Base-by-base conservation (phyloP, 2,113 vertebrate genomes). In the Poecile atricapillus region DNA sequence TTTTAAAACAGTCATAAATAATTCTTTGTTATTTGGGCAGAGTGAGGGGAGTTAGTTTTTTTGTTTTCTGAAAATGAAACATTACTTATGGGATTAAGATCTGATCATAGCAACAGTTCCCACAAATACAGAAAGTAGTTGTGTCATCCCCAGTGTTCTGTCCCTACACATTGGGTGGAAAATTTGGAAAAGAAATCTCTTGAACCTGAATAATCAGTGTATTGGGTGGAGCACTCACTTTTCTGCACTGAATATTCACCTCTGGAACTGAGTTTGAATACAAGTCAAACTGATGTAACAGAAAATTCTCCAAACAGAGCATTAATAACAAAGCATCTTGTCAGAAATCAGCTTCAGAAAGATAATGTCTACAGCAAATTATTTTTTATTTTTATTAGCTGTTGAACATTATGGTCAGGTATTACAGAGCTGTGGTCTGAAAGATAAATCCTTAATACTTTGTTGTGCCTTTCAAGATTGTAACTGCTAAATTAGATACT, bases 151-250 rank as follows among this genome's bases (percentile, higher is more conserved):
- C 94, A 97, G 89, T 87, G 68, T 79, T 96, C 74, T 69, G 47
- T 94, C 86, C 60, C 86, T 89, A 88, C 91, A 92, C 30, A 62
- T 64, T 88, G 95, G 68, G 95, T 97, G 94, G 97, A 94, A 97
- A 97, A 91, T 94, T 94, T 97, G 87, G 80, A 97, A 93, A 87
- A 97, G 89, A 97, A 97, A 92, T 95, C 95, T 86, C 94, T 95
- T 91, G 75, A 97, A 97, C 91, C 87, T 95, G 93, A 94, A 96
- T 96, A 96, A 96, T 76, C 95, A 97, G 80, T 22, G 58, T 35
- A 43, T 15, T 96, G 97, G 97, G 96, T 97, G 94, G 96, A 96
- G 94, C 43, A 30, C 47, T 92, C 78, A 93, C 92, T 94, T 94
- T 91, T 89, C 75, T 91, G 37, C 30, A 76, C 59, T 85, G 59